Evolutionary conservation across 2,797 vertebrate species (phyloP).

Genomic region (Arrhamphus sclerolepis): DNA sequence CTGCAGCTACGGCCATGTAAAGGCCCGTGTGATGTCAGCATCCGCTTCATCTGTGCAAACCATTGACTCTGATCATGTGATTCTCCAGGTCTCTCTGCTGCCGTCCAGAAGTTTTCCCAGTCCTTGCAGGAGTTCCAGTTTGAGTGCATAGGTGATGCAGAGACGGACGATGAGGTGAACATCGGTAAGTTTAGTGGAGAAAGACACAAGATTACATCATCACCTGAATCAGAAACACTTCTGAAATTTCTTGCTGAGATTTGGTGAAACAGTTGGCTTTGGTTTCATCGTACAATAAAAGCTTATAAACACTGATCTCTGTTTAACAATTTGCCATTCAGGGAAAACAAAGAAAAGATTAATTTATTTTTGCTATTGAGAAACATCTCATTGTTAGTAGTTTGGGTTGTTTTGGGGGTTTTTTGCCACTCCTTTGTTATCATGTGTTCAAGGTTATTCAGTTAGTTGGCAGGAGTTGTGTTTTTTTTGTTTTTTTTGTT

Average conservation of each 20-base stretch:
- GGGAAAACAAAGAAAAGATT: too few relatives aligned
- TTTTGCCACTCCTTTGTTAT: too few relatives aligned
- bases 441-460: too few relatives aligned
- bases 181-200: conserved; percentile 88
- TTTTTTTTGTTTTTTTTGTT: too few relatives aligned
- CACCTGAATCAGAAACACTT: conserved; percentile 34
- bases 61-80: conserved; percentile 10
- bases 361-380: too few relatives aligned
- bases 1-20: background rate
- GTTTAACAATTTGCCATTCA: too few relatives aligned
- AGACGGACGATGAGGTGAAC: conserved; percentile 98
- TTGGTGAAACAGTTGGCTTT: conserved; percentile 15
- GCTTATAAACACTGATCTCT: too few relatives aligned
- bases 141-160: conserved; percentile 97
- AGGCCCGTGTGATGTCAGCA: background rate
- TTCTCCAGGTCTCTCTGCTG: conserved; percentile 90
- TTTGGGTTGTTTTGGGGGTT: too few relatives aligned
- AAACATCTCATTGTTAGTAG: too few relatives aligned
- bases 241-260: conserved; percentile 40
- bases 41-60: background rate
- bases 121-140: conserved; percentile 99
- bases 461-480: too few relatives aligned
- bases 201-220: conserved; percentile 42
- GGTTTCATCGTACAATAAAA: background rate
- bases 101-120: conserved; percentile 97